Evolutionary conservation across 2,797 vertebrate genomes (phyloP).

Genomic region (Lemur catta): DNA sequence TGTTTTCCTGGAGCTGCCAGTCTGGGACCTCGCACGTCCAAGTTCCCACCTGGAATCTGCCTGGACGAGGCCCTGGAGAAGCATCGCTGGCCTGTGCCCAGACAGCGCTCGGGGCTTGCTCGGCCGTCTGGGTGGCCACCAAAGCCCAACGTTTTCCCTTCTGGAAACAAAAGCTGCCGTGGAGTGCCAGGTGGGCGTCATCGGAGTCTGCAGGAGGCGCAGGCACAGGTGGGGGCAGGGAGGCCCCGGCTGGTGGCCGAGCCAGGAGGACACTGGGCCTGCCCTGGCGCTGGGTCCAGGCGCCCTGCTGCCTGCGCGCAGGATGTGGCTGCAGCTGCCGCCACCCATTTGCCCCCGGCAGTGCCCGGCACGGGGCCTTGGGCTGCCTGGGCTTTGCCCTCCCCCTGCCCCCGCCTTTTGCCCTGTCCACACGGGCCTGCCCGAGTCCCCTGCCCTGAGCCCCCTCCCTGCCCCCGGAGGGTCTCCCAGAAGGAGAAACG

Average conservation of each 20-base stretch:
- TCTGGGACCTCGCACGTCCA: background rate
- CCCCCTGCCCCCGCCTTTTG: background rate
- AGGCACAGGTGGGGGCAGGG: background rate
- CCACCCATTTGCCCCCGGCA: accelerated
- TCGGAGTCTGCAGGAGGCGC: constrained; percentile 6
- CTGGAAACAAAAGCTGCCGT: constrained; percentile 42
- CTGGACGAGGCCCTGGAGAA: constrained; percentile 4
- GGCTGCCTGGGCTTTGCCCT: background rate
- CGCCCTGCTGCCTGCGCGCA: background rate
- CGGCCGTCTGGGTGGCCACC: constrained; percentile 59
- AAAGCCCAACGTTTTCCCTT: constrained; percentile 59
- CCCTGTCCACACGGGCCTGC: background rate
- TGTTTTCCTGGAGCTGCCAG: background rate
- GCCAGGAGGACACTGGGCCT: background rate
- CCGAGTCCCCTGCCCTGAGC: background rate
- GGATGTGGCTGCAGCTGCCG: background rate
- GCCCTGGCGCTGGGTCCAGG: background rate
- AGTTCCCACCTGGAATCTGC: constrained; percentile 14
- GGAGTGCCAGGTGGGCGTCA: constrained; percentile 3
- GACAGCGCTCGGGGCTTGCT: background rate
- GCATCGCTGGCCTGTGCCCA: background rate
- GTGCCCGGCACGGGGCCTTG: background rate
- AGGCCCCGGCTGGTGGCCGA: background rate
- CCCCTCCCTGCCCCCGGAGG: background rate
- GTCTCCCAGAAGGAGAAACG: background rate